Conservation (phyloP, 2,113 vertebrate genomes). For the Paradisaea rubra region DNA sequence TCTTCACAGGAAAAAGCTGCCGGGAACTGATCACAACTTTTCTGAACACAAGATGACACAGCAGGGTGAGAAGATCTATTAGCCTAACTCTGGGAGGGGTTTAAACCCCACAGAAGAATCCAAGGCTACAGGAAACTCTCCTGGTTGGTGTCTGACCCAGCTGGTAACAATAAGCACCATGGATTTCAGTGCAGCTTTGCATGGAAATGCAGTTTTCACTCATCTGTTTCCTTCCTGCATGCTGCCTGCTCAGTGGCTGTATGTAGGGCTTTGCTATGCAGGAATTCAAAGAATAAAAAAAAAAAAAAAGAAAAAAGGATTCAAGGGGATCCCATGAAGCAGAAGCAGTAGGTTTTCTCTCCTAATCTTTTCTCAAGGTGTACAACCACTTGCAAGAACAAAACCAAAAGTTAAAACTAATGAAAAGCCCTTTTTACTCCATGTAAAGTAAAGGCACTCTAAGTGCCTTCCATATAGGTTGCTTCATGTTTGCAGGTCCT, state of each 20-base stretch:
- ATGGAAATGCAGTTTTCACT: not conserved
- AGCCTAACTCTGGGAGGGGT: not conserved
- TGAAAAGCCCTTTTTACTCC: not conserved
- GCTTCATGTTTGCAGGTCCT: not conserved
- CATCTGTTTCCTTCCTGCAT: not conserved
- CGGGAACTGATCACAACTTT: not conserved
- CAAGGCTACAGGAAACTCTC: not conserved
- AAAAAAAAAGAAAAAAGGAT: not conserved
- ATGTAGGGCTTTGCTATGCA: accelerated
- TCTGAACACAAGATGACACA: not conserved
- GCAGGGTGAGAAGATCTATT: not conserved
- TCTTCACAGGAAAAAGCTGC: not conserved
- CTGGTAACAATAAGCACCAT: not conserved
- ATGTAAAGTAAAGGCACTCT: not conserved
- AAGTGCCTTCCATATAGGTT: not conserved
- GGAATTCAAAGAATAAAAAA: not conserved
- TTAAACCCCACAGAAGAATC: not conserved
- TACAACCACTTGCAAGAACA: not conserved
- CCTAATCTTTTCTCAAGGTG: not conserved
- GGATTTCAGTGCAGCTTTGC: not conserved
- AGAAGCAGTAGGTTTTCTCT: not conserved
- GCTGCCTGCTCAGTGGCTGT: not conserved
- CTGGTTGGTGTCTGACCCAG: not conserved
- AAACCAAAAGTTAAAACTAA: not conserved
- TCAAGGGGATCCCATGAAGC: not conserved